Conservation (phyloP, 2,888 invertebrate genomes). For the Phaedon cochleariae region DNA sequence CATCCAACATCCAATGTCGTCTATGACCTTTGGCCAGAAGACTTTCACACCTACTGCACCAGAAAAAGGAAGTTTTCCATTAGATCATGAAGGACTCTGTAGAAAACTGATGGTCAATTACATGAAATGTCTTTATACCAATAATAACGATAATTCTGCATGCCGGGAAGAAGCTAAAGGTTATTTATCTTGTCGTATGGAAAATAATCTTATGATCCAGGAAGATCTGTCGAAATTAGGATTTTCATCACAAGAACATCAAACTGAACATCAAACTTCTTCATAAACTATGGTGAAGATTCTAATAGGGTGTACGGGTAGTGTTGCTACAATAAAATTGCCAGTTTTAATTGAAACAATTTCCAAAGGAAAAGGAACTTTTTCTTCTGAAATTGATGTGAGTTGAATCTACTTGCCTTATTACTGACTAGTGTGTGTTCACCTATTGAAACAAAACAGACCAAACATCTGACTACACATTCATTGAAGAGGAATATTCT, state of each 20-base stretch:
- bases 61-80: slow-evolving; percentile 96
- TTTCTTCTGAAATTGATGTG: too few relatives aligned
- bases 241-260: slow-evolving; percentile 60
- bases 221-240: slow-evolving; percentile 93
- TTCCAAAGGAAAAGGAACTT: slow-evolving; percentile 13
- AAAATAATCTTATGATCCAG: slow-evolving; percentile 91
- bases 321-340: slow-evolving; percentile 94
- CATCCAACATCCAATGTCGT: slow-evolving; percentile 74
- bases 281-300: slow-evolving; percentile 67
- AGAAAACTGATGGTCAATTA: slow-evolving; percentile 88
- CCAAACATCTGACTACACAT: too few relatives aligned
- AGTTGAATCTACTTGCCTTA: too few relatives aligned
- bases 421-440: too few relatives aligned
- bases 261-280: too few relatives aligned
- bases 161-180: slow-evolving; percentile 85
- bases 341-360: slow-evolving; percentile 72
- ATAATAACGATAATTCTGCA: slow-evolving; percentile 78
- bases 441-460: too few relatives aligned
- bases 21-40: slow-evolving; percentile 88
- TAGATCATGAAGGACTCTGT: slow-evolving; percentile 93
- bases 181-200: slow-evolving; percentile 94
- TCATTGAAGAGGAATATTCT: too few relatives aligned
- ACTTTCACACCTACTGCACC: slow-evolving; percentile 87
- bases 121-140: slow-evolving; percentile 84
- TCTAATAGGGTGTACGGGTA: slow-evolving; percentile 91